phyloP scores from a whole-genome alignment of 2,888 invertebrate genomes.

The Agonopterix arenella region DNA sequence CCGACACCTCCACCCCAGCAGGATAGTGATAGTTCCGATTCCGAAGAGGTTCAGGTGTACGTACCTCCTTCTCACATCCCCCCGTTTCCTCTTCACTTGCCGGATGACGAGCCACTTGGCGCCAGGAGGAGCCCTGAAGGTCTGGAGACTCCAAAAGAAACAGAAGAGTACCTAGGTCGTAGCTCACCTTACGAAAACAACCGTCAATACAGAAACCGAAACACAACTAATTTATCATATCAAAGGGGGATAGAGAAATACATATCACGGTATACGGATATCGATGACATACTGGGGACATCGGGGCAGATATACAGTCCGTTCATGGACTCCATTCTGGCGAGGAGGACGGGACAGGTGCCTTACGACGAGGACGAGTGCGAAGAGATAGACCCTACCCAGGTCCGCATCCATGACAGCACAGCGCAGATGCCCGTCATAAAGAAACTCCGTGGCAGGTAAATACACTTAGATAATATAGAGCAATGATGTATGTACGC shows the following conservation, averaged over 20 bases:
- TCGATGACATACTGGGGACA: constrained; percentile 91
- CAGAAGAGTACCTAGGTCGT: constrained; percentile 55
- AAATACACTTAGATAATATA: constrained; percentile 21
- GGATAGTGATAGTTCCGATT: constrained; percentile 61
- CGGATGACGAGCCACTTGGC: constrained; percentile 79
- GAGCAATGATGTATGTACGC: not conserved
- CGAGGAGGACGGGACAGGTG: constrained; percentile 54
- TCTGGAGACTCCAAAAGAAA: constrained; percentile 72
- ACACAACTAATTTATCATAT: constrained; percentile 29
- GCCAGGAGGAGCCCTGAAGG: constrained; percentile 90
- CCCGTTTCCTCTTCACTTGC: constrained; percentile 63
- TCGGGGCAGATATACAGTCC: constrained; percentile 79
- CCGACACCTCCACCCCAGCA: constrained; percentile 53
- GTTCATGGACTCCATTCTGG: constrained; percentile 76
- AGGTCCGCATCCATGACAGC: constrained; percentile 88
- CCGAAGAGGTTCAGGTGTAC: constrained; percentile 62
- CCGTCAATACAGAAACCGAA: constrained; percentile 45
- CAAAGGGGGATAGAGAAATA: constrained; percentile 74
- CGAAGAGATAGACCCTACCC: constrained; percentile 85
- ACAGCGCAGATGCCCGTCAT: constrained; percentile 83
- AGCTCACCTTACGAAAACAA: constrained; percentile 85
- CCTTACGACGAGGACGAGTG: constrained; percentile 71
- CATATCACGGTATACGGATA: constrained; percentile 90
- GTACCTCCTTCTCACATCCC: constrained; percentile 48
- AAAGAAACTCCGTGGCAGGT: constrained; percentile 78